A percentile compares a stretch with the other conserved stretches of the same genome.
Evolutionary conservation across 2,888 invertebrate genomes (phyloP).

Genomic region (Glaucopsyche alexis): DNA sequence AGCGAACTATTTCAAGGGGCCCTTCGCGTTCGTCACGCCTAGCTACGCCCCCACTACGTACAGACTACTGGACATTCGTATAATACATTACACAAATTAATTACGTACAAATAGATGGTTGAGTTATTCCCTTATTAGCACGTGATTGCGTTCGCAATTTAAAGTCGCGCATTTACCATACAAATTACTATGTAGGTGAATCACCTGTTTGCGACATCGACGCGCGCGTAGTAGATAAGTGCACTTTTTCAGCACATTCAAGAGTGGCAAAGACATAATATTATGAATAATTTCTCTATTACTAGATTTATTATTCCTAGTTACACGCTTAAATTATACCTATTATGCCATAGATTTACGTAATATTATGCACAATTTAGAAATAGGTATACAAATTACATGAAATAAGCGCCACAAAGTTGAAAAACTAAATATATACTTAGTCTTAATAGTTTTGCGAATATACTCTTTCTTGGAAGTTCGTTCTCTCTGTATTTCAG

Average conservation of each 20-base stretch:
- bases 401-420: background rate
- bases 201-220: background rate
- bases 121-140: slow-evolving; percentile 1
- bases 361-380: background rate
- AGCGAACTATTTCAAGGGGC: background rate
- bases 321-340: background rate
- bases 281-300: background rate
- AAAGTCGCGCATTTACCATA: slow-evolving; percentile 2
- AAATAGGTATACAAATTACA: background rate
- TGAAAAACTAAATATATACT: background rate
- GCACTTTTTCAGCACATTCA: background rate
- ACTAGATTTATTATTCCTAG: background rate
- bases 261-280: background rate
- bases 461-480: background rate
- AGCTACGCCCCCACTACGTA: background rate
- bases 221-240: background rate
- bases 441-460: slow-evolving; percentile 1
- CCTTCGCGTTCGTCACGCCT: background rate
- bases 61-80: background rate
- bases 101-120: background rate
- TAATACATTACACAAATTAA: slow-evolving; percentile 11
- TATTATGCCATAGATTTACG: too few relatives aligned
- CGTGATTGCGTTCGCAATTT: slow-evolving; percentile 2
- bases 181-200: slow-evolving; percentile 4
- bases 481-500: slow-evolving; percentile 12